Base-by-base conservation (phyloP, 2,888 invertebrate genomes). In the Erannis defoliaria region DNA sequence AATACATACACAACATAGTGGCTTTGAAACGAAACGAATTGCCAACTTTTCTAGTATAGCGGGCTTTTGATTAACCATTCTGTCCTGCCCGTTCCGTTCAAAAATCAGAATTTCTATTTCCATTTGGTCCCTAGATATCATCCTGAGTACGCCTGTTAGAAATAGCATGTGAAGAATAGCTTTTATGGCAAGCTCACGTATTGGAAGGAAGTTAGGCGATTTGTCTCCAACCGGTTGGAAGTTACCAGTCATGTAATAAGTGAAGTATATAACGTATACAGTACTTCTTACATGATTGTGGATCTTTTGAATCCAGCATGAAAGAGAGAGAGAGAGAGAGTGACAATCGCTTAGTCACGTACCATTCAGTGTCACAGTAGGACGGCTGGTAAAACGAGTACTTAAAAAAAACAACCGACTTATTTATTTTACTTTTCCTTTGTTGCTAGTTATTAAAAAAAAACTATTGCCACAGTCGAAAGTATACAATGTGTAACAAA, bases 171-270 rank as follows among this genome's bases (percentile, higher is more conserved):
- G 46, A 49, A 58, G 51, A 58, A 58, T 38, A 40, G 51, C 58
- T 45, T 29, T 48, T 45, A 55, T 37, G 35, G 21, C n/a, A 37
- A 23, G 48, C 56, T 46, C 62, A 62, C 62, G 62, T 62, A 62
- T 62, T 62, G 62, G 57, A 49, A 55, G 48, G 37, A 60, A 63
- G 50, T 63, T 55, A 21, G 55, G 40, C 51, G 37, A 63, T 63
- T 63, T 58, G 63, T 63, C 63, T 55, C 58, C 50, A 58, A 62
- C 48, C 51, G 31, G 5, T 35, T 29, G 55, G 33, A 55, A 54
- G 55, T 61, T 61, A 53, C 45, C 29, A 53, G 31, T 53, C 53
- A 38, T 53, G 46, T 53, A 29, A 21, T 51, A 48, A 29, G 33
- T 35, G 46, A 51, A 53, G 40, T 46, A 54, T 48, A 5, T 38